Evolutionary conservation across 2,797 vertebrate genomes (phyloP).

Genomic region (Malurus splendens): DNA sequence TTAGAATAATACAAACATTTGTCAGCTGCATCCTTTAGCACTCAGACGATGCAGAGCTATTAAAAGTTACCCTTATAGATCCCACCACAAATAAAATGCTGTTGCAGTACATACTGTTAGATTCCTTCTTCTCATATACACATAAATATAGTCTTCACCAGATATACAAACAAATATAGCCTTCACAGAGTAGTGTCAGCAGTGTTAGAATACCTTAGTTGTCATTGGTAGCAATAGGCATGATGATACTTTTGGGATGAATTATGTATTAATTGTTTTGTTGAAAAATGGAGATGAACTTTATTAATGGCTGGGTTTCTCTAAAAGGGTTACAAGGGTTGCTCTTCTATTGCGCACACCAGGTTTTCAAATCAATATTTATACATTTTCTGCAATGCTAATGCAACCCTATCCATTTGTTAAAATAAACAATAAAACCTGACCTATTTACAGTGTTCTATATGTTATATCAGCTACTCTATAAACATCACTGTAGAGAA

Average conservation of each 20-base stretch:
- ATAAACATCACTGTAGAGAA: conserved; percentile 27
- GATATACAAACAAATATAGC: conserved; percentile 36
- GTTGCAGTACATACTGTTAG: background rate
- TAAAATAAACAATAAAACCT: conserved; percentile 78
- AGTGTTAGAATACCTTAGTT: conserved; percentile 39
- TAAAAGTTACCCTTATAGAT: conserved; percentile 62
- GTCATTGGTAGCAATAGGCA: conserved; percentile 45
- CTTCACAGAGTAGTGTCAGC: background rate
- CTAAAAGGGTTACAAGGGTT: conserved; percentile 81
- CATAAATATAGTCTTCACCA: conserved; percentile 31
- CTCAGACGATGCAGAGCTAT: conserved; percentile 47
- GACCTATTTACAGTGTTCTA: conserved; percentile 65
- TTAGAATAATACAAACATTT: conserved; percentile 71
- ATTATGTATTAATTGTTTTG: conserved; percentile 78
- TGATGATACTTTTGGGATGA: conserved; percentile 65
- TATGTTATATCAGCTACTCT: conserved; percentile 10
- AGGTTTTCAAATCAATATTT: conserved; percentile 84
- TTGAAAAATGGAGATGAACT: conserved; percentile 65
- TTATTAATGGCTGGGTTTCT: conserved; percentile 75
- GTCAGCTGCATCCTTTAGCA: conserved; percentile 68
- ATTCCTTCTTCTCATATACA: conserved; percentile 28
- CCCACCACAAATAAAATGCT: conserved; percentile 64
- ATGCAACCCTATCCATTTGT: conserved; percentile 73
- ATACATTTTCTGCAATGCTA: conserved; percentile 77
- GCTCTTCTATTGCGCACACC: conserved; percentile 69